Evolutionary conservation across 2,797 vertebrate species (phyloP).

Genomic region (Morelia viridis): DNA sequence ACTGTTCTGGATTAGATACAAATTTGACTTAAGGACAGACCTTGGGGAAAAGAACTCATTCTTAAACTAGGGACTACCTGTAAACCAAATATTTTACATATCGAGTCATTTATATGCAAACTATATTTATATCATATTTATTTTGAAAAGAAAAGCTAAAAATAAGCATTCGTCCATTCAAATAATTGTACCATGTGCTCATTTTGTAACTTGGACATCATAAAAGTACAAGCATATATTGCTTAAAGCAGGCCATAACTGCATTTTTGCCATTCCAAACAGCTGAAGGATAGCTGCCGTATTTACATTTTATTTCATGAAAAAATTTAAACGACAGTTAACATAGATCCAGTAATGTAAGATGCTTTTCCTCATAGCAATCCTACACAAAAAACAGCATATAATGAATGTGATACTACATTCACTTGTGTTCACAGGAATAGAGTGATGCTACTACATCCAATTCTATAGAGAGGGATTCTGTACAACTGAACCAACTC

Average conservation of each 20-base stretch:
- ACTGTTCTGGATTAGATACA: too few relatives aligned
- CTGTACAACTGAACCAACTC: not conserved
- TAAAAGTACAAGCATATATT: not conserved
- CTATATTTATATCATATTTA: not conserved
- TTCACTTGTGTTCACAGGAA: not conserved
- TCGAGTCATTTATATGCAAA: not conserved
- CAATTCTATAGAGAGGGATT: not conserved
- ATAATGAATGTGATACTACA: not conserved
- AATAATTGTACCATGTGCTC: not conserved
- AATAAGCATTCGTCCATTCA: not conserved
- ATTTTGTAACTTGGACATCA: not conserved
- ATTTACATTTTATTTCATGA: not conserved
- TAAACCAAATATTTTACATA: not conserved
- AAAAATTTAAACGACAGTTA: not conserved
- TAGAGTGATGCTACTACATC: not conserved
- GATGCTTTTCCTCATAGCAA: not conserved
- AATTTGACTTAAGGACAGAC: too few relatives aligned
- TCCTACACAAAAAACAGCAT: not conserved
- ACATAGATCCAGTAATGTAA: not conserved
- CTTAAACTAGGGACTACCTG: too few relatives aligned
- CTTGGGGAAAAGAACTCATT: too few relatives aligned
- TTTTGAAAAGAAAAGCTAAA: slow-evolving; percentile 6
- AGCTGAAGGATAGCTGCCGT: not conserved
- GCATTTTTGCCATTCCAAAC: not conserved
- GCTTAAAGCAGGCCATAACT: not conserved